Conservation (phyloP, 2,797 vertebrate genomes). For the Atherinosoma microstoma region DNA sequence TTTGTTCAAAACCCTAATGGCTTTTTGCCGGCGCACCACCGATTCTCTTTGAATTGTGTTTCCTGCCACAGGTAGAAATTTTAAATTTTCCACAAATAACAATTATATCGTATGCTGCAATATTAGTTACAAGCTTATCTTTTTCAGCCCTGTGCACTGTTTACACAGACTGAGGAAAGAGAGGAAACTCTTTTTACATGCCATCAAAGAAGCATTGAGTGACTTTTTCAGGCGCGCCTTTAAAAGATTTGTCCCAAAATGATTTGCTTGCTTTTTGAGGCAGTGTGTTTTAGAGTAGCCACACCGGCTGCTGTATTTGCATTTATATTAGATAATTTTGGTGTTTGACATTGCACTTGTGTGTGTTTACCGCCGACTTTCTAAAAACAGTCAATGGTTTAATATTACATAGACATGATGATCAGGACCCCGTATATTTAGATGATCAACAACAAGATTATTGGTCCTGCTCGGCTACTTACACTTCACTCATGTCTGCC, state of each 20-base stretch:
- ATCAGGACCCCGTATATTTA: background rate
- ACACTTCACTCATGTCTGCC: background rate
- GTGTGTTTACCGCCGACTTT: background rate
- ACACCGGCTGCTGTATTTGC: conserved; percentile 11
- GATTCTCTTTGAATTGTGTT: conserved; percentile 57
- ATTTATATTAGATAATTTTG: conserved; percentile 6
- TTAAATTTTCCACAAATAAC: conserved; percentile 61
- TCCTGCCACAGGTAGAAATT: conserved; percentile 59
- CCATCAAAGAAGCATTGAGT: conserved; percentile 32
- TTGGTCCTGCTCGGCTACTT: background rate
- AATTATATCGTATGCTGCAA: conserved; percentile 51
- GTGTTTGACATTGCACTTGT: background rate
- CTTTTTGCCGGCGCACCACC: conserved; percentile 43
- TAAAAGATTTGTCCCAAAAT: conserved; percentile 32
- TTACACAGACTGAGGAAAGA: conserved; percentile 33
- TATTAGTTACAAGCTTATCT: conserved; percentile 62
- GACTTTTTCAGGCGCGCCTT: conserved; percentile 34
- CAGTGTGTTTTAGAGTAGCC: conserved; percentile 21
- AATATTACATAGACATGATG: background rate
- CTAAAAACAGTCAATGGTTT: background rate
- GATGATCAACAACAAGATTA: background rate
- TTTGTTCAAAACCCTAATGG: conserved; percentile 62
- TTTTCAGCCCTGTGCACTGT: conserved; percentile 49
- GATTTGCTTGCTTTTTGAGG: conserved; percentile 29
- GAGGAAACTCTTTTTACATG: background rate